These are phyloP conservation scores for Neodiprion pinetum DNA, from an alignment of 1,140 invertebrate species.

Conservation along the genomic window DNA sequence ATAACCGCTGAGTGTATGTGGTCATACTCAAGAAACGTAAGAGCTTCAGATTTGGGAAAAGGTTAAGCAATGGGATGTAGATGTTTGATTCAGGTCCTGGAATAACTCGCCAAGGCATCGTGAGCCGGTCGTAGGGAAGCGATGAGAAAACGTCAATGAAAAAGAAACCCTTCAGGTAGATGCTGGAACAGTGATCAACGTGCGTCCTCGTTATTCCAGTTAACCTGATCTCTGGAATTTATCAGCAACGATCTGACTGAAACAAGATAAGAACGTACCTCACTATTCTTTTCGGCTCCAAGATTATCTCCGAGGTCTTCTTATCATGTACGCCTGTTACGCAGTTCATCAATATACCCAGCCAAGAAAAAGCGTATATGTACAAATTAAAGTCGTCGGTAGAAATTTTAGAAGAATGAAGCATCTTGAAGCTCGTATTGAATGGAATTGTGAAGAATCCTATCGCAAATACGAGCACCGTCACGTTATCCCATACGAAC, in stretches of 20 bases:
- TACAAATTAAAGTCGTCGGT: constrained; percentile 43
- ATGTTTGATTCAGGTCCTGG: constrained; percentile 38
- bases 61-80: constrained; percentile 41
- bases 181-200: constrained; percentile 29
- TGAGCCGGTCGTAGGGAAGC: constrained; percentile 51
- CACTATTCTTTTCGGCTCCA: constrained; percentile 45
- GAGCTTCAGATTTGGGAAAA: constrained; percentile 51
- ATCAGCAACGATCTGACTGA: background rate
- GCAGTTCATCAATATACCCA: constrained; percentile 47
- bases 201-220: no score
- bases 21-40: constrained; percentile 44
- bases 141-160: constrained; percentile 49
- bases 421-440: constrained; percentile 45
- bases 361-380: constrained; percentile 52
- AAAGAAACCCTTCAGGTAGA: constrained; percentile 42
- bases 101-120: constrained; percentile 43
- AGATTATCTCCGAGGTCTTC: constrained; percentile 31
- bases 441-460: constrained; percentile 52
- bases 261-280: constrained; percentile 32
- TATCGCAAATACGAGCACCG: constrained; percentile 42
- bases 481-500: constrained; percentile 51
- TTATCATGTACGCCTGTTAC: constrained; percentile 45
- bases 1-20: constrained; percentile 38
- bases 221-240: constrained; percentile 6
- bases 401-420: constrained; percentile 41